Conservation (phyloP, 2,113 vertebrate genomes). For the Burhinus bistriatus region DNA sequence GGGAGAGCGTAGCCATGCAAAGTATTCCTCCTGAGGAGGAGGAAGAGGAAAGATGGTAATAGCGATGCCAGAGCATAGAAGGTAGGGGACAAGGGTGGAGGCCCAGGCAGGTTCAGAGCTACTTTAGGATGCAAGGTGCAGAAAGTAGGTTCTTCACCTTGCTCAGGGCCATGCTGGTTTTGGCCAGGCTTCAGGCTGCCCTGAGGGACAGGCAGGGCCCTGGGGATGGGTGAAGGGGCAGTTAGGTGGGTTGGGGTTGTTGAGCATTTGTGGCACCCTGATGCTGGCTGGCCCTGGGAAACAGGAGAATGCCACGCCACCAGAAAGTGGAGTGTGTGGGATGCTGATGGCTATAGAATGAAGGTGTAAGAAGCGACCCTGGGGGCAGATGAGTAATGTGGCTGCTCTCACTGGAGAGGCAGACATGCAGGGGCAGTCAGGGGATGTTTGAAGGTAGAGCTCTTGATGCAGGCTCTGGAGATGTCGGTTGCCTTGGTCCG, state of each 20-base stretch:
- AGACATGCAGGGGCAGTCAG: too few relatives aligned
- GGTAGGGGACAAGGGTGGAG: not conserved
- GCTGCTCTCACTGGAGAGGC: not conserved
- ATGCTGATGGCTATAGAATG: not conserved
- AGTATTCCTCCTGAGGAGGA: not conserved
- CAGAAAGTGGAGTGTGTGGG: not conserved
- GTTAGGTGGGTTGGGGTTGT: too few relatives aligned
- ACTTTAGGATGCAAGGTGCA: not conserved
- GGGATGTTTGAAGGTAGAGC: not conserved
- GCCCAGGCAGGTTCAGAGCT: not conserved
- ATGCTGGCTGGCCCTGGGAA: not conserved
- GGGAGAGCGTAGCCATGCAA: accelerated
- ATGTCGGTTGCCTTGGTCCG: accelerated
- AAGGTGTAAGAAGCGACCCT: not conserved
- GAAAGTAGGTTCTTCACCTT: not conserved
- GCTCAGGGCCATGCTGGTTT: not conserved
- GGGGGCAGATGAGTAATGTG: too few relatives aligned
- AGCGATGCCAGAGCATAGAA: not conserved
- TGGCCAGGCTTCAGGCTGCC: not conserved
- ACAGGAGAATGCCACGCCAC: accelerated
- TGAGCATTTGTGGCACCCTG: not conserved
- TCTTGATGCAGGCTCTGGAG: not conserved
- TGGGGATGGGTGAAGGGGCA: not conserved
- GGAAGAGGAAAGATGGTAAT: not conserved
- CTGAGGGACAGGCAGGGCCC: accelerated